Conservation (phyloP, 2,797 vertebrate genomes). For the Botia almorhae region DNA sequence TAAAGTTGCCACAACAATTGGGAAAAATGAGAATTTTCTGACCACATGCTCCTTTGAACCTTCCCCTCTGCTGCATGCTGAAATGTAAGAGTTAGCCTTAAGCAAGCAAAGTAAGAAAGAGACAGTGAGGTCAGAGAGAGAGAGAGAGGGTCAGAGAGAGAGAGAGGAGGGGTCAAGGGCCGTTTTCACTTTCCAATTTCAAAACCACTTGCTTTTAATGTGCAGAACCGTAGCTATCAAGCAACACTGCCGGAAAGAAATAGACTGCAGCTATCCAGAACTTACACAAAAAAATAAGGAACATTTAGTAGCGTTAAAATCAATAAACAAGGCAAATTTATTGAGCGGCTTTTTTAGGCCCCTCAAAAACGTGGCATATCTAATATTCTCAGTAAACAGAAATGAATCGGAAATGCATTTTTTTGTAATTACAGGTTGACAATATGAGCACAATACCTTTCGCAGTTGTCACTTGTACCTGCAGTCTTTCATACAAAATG, state of each 20-base stretch:
- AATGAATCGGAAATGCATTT: constrained; percentile 13
- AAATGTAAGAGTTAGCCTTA: constrained; percentile 57
- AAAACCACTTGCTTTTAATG: constrained; percentile 14
- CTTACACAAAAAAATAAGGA: not conserved
- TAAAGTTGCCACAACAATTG: constrained; percentile 72
- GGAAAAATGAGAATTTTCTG: constrained; percentile 62
- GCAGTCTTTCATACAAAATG: constrained; percentile 39
- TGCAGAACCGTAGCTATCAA: constrained; percentile 3
- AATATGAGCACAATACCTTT: constrained; percentile 38
- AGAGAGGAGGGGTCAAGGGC: not conserved
- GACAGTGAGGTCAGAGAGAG: constrained; percentile 28
- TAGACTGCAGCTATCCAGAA: constrained; percentile 5
- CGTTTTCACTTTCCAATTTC: constrained; percentile 30
- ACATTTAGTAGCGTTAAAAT: constrained; percentile 2
- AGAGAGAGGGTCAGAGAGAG: constrained; percentile 14
- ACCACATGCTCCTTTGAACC: constrained; percentile 63
- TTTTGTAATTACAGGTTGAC: constrained; percentile 39
- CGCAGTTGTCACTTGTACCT: constrained; percentile 31
- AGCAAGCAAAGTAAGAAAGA: constrained; percentile 43
- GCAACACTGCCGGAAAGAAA: constrained; percentile 5
- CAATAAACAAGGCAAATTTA: constrained; percentile 2
- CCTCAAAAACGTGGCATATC: not conserved
- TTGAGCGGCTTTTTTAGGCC: not conserved
- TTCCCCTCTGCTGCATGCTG: constrained; percentile 42
- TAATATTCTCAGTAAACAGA: constrained; percentile 12